Evolutionary conservation across 2,797 vertebrate species (phyloP).

Genomic region (Sphaeramia orbicularis): DNA sequence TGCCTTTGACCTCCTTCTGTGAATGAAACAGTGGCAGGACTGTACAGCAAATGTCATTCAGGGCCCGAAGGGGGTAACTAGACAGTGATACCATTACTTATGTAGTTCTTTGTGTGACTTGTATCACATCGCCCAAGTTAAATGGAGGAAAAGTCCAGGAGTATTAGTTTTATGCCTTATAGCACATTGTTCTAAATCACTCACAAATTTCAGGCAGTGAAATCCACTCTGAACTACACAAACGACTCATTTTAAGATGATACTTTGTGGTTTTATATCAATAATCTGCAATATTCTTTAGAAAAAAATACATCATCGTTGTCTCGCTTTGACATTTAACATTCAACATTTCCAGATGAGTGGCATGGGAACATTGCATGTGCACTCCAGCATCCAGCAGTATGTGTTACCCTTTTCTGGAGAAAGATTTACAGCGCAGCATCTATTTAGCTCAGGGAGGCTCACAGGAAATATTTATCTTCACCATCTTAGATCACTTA

Average conservation of each 20-base stretch:
- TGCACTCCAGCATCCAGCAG: constrained; percentile 34
- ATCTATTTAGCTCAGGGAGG: constrained; percentile 29
- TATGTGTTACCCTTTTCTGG: constrained; percentile 26
- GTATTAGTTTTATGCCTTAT: constrained; percentile 3
- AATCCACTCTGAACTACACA: constrained; percentile 15
- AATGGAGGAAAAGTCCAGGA: not conserved
- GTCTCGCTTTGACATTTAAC: constrained; percentile 55
- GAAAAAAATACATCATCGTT: constrained; percentile 28
- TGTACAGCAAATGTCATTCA: constrained; percentile 15
- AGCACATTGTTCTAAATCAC: not conserved
- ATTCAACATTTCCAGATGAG: constrained; percentile 52
- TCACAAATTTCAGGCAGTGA: constrained; percentile 1
- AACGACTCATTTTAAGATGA: not conserved
- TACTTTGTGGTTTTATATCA: not conserved
- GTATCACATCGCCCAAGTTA: not conserved
- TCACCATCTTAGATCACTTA: constrained; percentile 37
- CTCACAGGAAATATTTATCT: constrained; percentile 48
- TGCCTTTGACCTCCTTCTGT: not conserved
- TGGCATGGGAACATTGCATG: constrained; percentile 54
- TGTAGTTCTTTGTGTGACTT: constrained; percentile 3
- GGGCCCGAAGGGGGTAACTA: not conserved
- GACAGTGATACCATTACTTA: constrained; percentile 7
- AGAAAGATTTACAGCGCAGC: constrained; percentile 8
- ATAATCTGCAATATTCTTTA: constrained; percentile 8
- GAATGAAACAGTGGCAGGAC: constrained; percentile 11